Evolutionary conservation across 2,797 vertebrate genomes (phyloP), one percentile per base, ranked within the genome.

Genomic region (Brachyalestes nurse): DNA sequence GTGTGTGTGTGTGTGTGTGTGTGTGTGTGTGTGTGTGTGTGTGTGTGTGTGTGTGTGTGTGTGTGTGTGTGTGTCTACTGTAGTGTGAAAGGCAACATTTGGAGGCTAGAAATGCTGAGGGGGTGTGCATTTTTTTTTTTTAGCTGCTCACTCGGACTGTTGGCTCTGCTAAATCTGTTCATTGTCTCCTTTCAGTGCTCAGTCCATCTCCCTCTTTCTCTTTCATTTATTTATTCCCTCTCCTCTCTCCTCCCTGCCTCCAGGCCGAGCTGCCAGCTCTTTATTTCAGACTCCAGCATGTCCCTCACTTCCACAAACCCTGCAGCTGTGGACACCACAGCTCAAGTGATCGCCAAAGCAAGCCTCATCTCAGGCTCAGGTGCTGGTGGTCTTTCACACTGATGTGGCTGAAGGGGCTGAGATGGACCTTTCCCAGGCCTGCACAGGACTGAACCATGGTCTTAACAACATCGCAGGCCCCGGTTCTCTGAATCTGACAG

Each of bases 161-260:
- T 70, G 75, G 73, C 55, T 80, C 57, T 58, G 47, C 64, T 83
- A 53, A 82, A 81, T 74, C 75, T 72, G 64, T 77, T 58, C 77
- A 79, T 42, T 1, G 67, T 72, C 70, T 72, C 28, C 51, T 55
- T 40, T 64, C n/a, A 47, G 16, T 28, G 69, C 45, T 47, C 45
- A 58, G 45, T 51, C 7, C 28, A 62, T 45, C 42, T 42, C 70
- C 73, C n/a, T 60, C 49, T 57, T 14, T 42, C n/a, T 47, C 40
- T 58, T 70, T 62, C 34, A 40, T 49, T 38, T 42, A 57, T 77
- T 40, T 69, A 70, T 60, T 19, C 60, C 51, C 60, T 51, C 65
- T 53, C 64, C 25, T 34, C n/a, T 72, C 49, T 65, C 49, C 17
- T 23, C 13, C 14, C 17, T 67, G 23, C 72, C 10, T 78, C 25